Base-by-base conservation (phyloP, 2,797 vertebrate species). In the Setipinna tenuifilis region DNA sequence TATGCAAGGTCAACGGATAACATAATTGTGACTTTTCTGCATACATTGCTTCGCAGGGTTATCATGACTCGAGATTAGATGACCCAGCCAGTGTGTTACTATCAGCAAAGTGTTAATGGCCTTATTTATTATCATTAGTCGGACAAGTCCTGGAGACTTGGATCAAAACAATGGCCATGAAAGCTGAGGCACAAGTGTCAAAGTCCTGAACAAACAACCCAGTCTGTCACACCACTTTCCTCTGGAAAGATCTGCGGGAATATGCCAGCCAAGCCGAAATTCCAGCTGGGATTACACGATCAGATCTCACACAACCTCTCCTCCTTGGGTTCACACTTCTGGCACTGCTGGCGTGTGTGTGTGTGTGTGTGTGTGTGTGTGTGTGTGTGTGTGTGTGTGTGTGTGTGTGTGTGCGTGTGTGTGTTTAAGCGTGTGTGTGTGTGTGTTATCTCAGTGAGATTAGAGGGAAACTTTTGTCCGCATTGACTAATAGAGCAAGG, bases 171-270 rank as follows among this genome's bases (percentile, higher is more conserved):
- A 92, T 92, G 87, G 89, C 75, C 84, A 88, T 87, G 88, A 85
- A 86, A 86, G 62, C 65, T 7, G 44, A 91, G 92, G 90, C 89
- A 87, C 90, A 92, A 92, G 91, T 94, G 92, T 94, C 93, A 91
- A 88, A 86, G 84, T 59, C 1, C 93, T 94, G 91, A 94, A 94
- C 57, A 94, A 95, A 95, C 93, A 95, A 6, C 17, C 2, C 91
- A 93, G 0, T 17, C 2, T 54, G 92, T 90, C 80, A 75, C 81
- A 50, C 82, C 23, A 85, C 90, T 93, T 94, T 92, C 93, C 89
- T 46, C 83, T 87, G 85, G 83, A 87, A 83, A 85, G 57, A 85
- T 68, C 21, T 48, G 62, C 28, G 21, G 28, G 28, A 82, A 82
- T 61, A 81, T 54, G 85, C 59, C 81, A 83, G 28, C 83, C 31